Base-by-base conservation (phyloP, 2,888 invertebrate genomes). In the Augochlorella aurata region DNA sequence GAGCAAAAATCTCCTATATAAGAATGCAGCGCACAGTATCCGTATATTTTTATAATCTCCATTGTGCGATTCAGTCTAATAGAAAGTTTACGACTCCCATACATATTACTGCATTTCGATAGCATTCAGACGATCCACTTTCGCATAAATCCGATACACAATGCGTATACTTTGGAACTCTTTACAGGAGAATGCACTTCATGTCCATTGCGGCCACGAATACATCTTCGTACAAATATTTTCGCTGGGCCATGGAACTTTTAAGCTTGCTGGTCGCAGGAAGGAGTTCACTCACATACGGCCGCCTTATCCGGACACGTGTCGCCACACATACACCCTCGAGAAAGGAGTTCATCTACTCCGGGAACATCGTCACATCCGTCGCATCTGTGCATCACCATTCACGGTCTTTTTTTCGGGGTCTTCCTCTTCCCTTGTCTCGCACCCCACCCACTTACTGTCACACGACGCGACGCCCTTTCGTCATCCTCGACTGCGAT, bases 341-440 rank as follows among this genome's bases (percentile, higher is more conserved):
- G 21, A 14, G 50, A 24, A 24, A 21, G 21, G 68, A 88, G 87
- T 85, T 78, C 83, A 82, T 86, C 74, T 78, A 84, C 38, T 77
- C 69, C 49, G 76, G 79, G 83, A 85, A 77, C 85, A 77, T 85
- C 90, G 88, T 90, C 91, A 90, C 92, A 93, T 93, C 92, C 92
- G 92, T 90, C 91, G 91, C 93, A 93, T 92, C 92, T 93, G 92
- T 91, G 92, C 91, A 91, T 91, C 91, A 88, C 88, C 86, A 88
- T 88, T 90, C 89, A 87, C 87, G 38, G 18, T 87, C 88, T 87
- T 73, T 74, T 75, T 67, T 77, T 84, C 73, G 52, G 72, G 54
- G 49, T 80, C 79, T 77, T 63, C 79, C 70, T 71, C 70, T 75
- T 68, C 76, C 75, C 78, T 74, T 84, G 77, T 81, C 81, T 79